A percentile compares a stretch with the other conserved stretches of the same genome.
phyloP scores from a whole-genome alignment of 2,113 vertebrate species.

The Pterocles gutturalis region DNA sequence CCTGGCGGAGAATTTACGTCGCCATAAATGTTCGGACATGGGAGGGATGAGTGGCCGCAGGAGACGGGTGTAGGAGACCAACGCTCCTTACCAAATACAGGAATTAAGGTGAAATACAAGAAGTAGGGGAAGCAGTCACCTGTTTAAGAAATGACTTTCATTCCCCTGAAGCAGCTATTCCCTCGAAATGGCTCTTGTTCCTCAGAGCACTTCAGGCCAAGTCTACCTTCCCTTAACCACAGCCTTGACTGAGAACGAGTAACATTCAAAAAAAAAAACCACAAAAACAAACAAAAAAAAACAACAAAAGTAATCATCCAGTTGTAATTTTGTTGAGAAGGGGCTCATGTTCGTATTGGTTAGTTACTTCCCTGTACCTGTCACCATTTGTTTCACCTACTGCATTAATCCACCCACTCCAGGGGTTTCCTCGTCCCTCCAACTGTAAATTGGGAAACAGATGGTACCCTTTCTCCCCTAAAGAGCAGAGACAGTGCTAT shows the following conservation, averaged over 20 bases:
- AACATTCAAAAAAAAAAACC: background rate
- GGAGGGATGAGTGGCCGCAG: too few relatives aligned
- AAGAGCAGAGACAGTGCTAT: background rate
- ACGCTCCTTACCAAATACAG: fast-evolving
- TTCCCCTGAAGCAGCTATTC: background rate
- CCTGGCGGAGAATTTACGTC: fast-evolving
- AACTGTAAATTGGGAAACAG: background rate
- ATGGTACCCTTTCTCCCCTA: background rate
- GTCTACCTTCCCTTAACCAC: background rate
- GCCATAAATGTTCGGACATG: fast-evolving
- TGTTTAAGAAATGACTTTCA: background rate
- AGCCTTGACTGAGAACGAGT: background rate
- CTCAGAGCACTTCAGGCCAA: background rate
- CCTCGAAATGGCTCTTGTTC: background rate
- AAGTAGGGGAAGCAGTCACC: too few relatives aligned
- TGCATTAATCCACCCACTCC: background rate
- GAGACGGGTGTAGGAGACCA: too few relatives aligned
- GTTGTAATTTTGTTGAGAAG: background rate
- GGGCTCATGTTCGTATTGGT: background rate
- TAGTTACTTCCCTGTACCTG: background rate
- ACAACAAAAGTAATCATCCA: background rate
- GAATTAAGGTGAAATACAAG: background rate
- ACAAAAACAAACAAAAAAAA: too few relatives aligned
- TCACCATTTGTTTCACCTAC: background rate
- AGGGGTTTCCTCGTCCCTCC: background rate